A percentile compares a stretch with the other conserved stretches of the same genome.
phyloP scores from a whole-genome alignment of 2,113 vertebrate genomes.

The Carettochelys insculpta region DNA sequence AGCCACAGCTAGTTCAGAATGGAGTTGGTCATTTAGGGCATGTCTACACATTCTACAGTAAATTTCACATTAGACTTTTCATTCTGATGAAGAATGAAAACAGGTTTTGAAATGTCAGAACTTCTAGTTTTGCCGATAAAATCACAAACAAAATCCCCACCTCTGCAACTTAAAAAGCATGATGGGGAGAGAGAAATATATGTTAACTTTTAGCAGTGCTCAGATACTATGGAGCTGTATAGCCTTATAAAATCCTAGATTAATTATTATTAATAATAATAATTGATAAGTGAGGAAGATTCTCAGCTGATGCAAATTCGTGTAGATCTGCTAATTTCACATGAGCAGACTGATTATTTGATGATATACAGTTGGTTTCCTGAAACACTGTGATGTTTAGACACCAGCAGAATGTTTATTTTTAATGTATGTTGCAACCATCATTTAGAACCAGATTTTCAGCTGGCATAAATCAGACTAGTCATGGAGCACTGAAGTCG shows the following conservation, averaged over 20 bases:
- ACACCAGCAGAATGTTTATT: background rate
- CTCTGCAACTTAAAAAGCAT: background rate
- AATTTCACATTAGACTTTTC: background rate
- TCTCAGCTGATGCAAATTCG: background rate
- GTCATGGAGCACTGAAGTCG: background rate
- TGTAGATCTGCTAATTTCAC: background rate
- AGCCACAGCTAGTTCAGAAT: background rate
- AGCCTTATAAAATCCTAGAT: background rate
- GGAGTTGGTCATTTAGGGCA: background rate
- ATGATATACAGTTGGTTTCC: background rate
- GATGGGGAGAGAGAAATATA: background rate
- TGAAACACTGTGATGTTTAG: background rate
- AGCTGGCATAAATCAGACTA: background rate
- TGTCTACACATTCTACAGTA: background rate
- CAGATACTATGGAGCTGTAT: background rate
- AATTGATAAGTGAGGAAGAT: background rate
- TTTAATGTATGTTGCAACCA: background rate
- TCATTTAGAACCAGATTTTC: background rate
- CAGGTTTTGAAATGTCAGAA: background rate
- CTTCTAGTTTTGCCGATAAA: background rate
- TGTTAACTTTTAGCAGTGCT: background rate
- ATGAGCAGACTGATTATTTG: background rate
- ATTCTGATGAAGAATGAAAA: background rate
- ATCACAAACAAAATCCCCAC: background rate
- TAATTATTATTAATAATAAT: too few species aligned